A percentile compares a stretch with the other conserved stretches of the same genome.
These are phyloP conservation scores for Pungitius pungitius DNA, from an alignment of 2,113 vertebrate genomes.

Conservation along the genomic window DNA sequence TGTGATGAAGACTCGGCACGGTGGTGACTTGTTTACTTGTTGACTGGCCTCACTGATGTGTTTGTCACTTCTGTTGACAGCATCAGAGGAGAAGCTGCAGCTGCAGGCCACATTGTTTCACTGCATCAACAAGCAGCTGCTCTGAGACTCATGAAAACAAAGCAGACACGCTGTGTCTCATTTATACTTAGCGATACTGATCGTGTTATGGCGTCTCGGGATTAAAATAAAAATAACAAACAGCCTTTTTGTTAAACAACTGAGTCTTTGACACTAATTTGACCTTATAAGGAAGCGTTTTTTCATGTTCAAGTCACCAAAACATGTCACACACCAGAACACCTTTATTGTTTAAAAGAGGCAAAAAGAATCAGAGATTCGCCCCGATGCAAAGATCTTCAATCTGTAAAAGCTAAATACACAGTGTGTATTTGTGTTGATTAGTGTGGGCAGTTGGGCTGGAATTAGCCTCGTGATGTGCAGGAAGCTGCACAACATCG, in stretches of 20 bases:
- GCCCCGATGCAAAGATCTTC: conserved; percentile 21
- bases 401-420: conserved; percentile 26
- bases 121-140: conserved; percentile 47
- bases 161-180: conserved; percentile 15
- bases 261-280: not conserved
- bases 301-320: not conserved
- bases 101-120: conserved; percentile 51
- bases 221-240: not conserved
- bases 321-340: not conserved
- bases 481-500: conserved; percentile 54
- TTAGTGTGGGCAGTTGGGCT: conserved; percentile 27
- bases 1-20: not conserved
- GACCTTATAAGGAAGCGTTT: not conserved
- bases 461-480: conserved; percentile 42
- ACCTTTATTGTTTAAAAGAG: conserved; percentile 9
- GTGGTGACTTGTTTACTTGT: conserved; percentile 27
- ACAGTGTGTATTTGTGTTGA: conserved; percentile 20
- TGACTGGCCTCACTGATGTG: conserved; percentile 15
- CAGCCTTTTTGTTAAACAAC: not conserved
- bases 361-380: conserved; percentile 1
- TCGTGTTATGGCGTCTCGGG: not conserved
- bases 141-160: conserved; percentile 44
- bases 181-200: not conserved
- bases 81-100: conserved; percentile 40
- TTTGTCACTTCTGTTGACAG: conserved; percentile 23